Percentiles rank a stretch among this genome's conserved stretches.
These are phyloP conservation scores for Buceros bicornis DNA, from an alignment of 2,797 vertebrate genomes.

Conservation along the genomic window DNA sequence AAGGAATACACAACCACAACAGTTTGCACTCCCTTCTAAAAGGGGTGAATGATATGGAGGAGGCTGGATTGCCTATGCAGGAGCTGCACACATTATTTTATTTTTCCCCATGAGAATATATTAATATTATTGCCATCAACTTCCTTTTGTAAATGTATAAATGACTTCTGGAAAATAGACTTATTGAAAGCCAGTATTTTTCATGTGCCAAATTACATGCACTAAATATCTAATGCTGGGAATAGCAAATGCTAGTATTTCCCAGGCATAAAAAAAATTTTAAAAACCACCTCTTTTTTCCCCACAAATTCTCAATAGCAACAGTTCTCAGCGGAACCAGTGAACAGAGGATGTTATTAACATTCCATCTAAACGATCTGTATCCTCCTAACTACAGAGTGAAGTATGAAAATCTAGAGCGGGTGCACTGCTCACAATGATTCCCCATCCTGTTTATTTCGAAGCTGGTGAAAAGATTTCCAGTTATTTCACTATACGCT, in stretches of 20 bases:
- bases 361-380: background rate
- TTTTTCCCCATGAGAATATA: constrained; percentile 6
- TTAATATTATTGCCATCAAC: constrained; percentile 29
- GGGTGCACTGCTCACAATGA: background rate
- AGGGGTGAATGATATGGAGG: background rate
- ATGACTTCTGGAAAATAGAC: constrained; percentile 6
- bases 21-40: constrained; percentile 44
- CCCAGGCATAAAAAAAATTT: background rate
- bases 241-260: constrained; percentile 26
- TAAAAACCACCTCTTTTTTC: background rate
- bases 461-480: background rate
- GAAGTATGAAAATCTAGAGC: background rate
- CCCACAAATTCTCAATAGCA: background rate
- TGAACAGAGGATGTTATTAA: background rate
- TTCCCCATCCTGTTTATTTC: background rate
- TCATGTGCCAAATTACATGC: background rate
- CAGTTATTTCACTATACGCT: background rate
- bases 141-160: constrained; percentile 6
- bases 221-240: background rate
- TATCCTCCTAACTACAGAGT: background rate
- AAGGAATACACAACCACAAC: constrained; percentile 75
- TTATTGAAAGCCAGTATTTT: constrained; percentile 43
- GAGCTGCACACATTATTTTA: background rate
- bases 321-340: background rate
- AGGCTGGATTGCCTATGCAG: constrained; percentile 19